Evolutionary conservation across 2,113 vertebrate genomes (phyloP).

Genomic region (Dicerorhinus sumatrensis): DNA sequence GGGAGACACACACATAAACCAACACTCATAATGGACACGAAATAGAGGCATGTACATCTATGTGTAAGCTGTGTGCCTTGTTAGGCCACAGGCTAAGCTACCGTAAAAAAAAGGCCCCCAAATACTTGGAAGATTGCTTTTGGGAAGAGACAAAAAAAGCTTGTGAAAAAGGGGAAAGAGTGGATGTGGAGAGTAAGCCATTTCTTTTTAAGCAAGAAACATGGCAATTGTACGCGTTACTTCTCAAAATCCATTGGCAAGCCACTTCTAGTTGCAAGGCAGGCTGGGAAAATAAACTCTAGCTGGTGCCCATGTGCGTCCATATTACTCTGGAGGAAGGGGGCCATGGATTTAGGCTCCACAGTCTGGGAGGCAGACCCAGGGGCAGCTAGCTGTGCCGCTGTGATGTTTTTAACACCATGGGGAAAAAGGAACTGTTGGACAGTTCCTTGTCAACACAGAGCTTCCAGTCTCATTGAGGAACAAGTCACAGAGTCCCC

Average conservation of each 20-base stretch:
- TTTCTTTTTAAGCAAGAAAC: neutral
- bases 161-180: neutral
- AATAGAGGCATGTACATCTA: neutral
- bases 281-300: neutral
- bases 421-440: neutral
- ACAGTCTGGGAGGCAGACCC: neutral
- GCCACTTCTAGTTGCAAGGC: neutral
- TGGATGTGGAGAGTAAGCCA: neutral
- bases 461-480: neutral
- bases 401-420: neutral
- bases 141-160: neutral
- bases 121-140: neutral
- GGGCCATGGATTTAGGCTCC: neutral
- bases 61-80: neutral
- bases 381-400: neutral
- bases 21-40: too few species aligned
- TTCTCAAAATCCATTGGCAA: neutral
- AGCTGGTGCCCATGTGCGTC: neutral
- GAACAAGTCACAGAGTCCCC: neutral
- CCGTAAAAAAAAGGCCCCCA: neutral
- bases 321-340: neutral
- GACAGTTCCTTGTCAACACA: neutral
- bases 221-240: neutral
- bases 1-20: neutral
- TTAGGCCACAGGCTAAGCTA: neutral